Percentiles rank a stretch among this genome's conserved stretches.
phyloP scores from a whole-genome alignment of 2,888 invertebrate genomes.

The Leucophenga maculata region DNA sequence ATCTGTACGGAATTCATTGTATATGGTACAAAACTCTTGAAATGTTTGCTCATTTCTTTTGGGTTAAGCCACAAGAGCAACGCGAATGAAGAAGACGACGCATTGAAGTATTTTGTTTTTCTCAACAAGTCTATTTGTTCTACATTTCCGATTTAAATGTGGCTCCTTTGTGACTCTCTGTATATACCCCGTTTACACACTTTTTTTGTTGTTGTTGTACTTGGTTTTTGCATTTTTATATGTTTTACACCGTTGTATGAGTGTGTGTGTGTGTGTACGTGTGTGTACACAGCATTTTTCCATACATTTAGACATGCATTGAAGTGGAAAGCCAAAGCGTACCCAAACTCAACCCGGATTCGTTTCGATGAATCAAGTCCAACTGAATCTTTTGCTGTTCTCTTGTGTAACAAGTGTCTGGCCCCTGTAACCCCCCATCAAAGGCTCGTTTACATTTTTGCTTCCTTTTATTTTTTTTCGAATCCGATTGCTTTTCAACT shows the following conservation, averaged over 20 bases:
- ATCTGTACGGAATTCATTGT: slow-evolving; percentile 17
- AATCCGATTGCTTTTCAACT: not conserved
- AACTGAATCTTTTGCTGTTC: not conserved
- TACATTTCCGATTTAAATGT: slow-evolving; percentile 24
- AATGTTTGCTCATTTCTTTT: slow-evolving; percentile 4
- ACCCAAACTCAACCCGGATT: not conserved
- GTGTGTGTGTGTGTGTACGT: slow-evolving; percentile 8
- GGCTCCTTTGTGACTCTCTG: not conserved
- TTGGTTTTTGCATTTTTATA: no score
- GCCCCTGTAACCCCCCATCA: not conserved
- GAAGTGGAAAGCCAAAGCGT: slow-evolving; percentile 10
- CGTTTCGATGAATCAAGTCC: not conserved
- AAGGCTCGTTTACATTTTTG: not conserved
- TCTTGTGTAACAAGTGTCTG: slow-evolving; percentile 20
- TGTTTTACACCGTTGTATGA: not conserved
- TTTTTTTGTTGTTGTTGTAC: no score
- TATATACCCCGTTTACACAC: not conserved
- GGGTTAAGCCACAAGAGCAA: no score
- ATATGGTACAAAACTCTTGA: not conserved
- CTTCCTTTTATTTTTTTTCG: not conserved
- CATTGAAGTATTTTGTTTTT: slow-evolving; percentile 23
- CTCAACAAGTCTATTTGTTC: slow-evolving; percentile 26
- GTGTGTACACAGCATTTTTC: slow-evolving; percentile 16
- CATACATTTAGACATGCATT: slow-evolving; percentile 24
- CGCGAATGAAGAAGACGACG: not conserved